Evolutionary conservation across 1,140 invertebrate genomes (phyloP).

Genomic region (Atta colombica): DNA sequence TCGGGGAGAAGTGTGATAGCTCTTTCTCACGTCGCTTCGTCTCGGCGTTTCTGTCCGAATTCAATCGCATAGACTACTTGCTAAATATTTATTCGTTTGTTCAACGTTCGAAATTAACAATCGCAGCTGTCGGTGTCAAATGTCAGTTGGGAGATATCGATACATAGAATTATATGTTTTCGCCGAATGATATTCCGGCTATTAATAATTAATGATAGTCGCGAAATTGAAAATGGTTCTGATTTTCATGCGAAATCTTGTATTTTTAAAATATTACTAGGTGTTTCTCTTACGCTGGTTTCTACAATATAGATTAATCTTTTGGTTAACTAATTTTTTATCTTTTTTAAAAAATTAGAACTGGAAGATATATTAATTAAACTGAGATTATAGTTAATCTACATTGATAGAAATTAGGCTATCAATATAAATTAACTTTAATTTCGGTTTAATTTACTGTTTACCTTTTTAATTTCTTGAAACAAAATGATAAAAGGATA

Average conservation of each 20-base stretch:
- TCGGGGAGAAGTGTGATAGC: not conserved
- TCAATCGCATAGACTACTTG: constrained; percentile 39
- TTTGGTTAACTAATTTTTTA: too few species aligned
- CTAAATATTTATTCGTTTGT: constrained; percentile 63
- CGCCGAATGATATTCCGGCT: not conserved
- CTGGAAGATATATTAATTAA: too few species aligned
- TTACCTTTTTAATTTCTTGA: too few species aligned
- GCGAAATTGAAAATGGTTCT: not conserved
- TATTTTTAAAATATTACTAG: too few species aligned
- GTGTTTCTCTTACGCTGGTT: too few species aligned
- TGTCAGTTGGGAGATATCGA: constrained; percentile 27
- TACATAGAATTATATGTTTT: not conserved
- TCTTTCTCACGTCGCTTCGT: constrained; percentile 29
- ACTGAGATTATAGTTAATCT: too few species aligned
- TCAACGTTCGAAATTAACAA: constrained; percentile 35
- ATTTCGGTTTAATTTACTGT: too few species aligned
- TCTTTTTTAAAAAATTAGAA: too few species aligned
- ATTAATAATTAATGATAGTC: constrained; percentile 33
- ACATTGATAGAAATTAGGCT: too few species aligned
- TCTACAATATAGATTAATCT: too few species aligned
- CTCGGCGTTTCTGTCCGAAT: constrained; percentile 35
- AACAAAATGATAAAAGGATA: too few species aligned
- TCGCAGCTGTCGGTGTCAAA: constrained; percentile 10
- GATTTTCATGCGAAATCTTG: not conserved
- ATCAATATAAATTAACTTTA: too few species aligned